Evolutionary conservation across 2,113 vertebrate genomes (phyloP).

Genomic region (Pangasianodon gigas): DNA sequence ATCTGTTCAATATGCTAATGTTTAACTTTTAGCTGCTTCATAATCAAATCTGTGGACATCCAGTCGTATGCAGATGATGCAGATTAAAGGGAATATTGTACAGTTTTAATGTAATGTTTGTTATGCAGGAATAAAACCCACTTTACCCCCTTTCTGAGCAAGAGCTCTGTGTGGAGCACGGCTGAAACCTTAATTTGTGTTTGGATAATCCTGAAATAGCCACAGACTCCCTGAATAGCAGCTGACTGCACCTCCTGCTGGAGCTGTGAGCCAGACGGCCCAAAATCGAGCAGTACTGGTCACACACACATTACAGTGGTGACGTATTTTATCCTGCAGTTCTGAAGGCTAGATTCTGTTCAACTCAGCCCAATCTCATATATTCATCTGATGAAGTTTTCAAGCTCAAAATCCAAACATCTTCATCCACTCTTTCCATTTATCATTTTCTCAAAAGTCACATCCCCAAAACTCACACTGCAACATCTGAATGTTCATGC

Average conservation of each 20-base stretch:
- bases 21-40: neutral
- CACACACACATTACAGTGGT: neutral
- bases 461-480: neutral
- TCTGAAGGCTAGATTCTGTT: neutral
- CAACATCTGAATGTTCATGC: neutral
- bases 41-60: neutral
- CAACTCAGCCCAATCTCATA: neutral
- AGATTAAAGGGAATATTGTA: neutral
- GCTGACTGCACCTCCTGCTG: neutral
- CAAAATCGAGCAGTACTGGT: neutral
- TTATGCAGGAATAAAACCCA: neutral
- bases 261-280: constrained; percentile 3
- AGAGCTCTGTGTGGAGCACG: neutral
- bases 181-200: neutral
- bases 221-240: constrained; percentile 17
- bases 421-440: neutral
- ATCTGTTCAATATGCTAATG: neutral
- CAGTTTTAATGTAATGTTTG: neutral
- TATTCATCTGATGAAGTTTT: neutral
- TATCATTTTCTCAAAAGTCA: neutral
- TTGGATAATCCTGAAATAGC: constrained; percentile 10
- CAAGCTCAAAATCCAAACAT: neutral
- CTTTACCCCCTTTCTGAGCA: neutral
- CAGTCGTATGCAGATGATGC: neutral
- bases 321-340: neutral